phyloP scores from a whole-genome alignment of 1,140 invertebrate genomes.

The Rhagoletis pomonella region DNA sequence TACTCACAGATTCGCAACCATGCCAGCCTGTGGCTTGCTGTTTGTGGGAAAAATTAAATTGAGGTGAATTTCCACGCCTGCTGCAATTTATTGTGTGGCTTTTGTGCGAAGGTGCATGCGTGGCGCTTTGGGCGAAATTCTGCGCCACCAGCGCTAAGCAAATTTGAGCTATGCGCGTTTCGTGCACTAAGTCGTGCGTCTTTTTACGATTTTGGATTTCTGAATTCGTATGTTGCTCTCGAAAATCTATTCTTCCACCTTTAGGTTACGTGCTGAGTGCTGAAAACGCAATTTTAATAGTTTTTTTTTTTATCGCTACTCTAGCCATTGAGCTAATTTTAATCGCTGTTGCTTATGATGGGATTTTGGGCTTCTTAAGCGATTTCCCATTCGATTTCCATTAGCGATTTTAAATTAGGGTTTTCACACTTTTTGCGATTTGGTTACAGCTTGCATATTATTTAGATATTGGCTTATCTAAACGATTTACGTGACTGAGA shows the following conservation, averaged over 20 bases:
- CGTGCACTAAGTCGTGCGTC: background rate
- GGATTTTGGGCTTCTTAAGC: conserved; percentile 29
- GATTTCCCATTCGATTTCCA: conserved; percentile 42
- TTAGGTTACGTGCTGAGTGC: conserved; percentile 11
- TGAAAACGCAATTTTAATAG: conserved; percentile 28
- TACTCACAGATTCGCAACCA: background rate
- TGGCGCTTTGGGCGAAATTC: background rate
- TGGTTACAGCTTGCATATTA: too few species aligned
- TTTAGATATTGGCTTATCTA: too few species aligned
- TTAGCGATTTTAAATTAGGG: background rate
- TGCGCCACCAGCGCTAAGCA: background rate
- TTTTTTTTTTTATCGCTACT: background rate
- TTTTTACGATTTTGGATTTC: background rate
- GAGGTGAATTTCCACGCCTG: background rate
- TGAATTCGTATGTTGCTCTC: background rate
- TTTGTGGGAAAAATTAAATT: background rate
- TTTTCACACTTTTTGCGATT: background rate
- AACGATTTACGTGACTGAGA: too few species aligned
- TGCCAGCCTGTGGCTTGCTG: background rate
- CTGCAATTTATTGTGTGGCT: conserved; percentile 5
- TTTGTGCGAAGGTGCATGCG: background rate
- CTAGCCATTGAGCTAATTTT: background rate
- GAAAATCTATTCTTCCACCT: background rate
- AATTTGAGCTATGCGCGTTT: background rate
- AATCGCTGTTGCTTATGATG: conserved; percentile 18